Evolutionary conservation across 2,113 vertebrate genomes (phyloP).

Genomic region (Gadus macrocephalus): DNA sequence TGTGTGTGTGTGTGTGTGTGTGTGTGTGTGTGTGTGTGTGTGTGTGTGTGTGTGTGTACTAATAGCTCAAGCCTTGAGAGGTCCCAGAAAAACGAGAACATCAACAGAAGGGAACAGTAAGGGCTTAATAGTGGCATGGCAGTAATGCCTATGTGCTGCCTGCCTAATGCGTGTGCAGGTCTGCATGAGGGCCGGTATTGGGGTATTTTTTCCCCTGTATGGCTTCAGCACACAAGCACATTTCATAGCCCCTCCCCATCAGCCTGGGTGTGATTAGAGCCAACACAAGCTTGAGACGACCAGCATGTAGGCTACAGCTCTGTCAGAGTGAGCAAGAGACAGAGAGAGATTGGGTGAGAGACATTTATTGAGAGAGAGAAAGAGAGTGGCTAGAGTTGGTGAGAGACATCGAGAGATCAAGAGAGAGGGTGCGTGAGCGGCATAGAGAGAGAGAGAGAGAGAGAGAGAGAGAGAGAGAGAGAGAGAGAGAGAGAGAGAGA

Average conservation of each 20-base stretch:
- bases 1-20: constrained; percentile 8
- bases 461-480: neutral
- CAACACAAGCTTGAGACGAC: constrained; percentile 58
- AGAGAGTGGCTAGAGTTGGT: constrained; percentile 7
- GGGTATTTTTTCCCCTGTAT: constrained; percentile 27
- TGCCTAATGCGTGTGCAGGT: neutral
- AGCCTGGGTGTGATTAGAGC: constrained; percentile 57
- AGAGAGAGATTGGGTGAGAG: constrained; percentile 29
- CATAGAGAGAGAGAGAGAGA: neutral
- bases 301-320: constrained; percentile 26
- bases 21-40: constrained; percentile 5
- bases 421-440: neutral
- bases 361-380: constrained; percentile 26
- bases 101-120: too few species aligned
- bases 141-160: neutral
- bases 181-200: constrained; percentile 20
- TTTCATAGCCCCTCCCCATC: constrained; percentile 60
- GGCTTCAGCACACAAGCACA: constrained; percentile 45
- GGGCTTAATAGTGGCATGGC: neutral
- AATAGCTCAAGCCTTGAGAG: too few species aligned
- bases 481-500: neutral
- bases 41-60: neutral
- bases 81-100: too few species aligned
- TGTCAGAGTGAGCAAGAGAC: constrained; percentile 10
- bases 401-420: neutral